A percentile compares a stretch with the other conserved stretches of the same genome.
These are phyloP conservation scores for Invenusta paracnida DNA, from an alignment of 2,888 invertebrate genomes.

Conservation along the genomic window DNA sequence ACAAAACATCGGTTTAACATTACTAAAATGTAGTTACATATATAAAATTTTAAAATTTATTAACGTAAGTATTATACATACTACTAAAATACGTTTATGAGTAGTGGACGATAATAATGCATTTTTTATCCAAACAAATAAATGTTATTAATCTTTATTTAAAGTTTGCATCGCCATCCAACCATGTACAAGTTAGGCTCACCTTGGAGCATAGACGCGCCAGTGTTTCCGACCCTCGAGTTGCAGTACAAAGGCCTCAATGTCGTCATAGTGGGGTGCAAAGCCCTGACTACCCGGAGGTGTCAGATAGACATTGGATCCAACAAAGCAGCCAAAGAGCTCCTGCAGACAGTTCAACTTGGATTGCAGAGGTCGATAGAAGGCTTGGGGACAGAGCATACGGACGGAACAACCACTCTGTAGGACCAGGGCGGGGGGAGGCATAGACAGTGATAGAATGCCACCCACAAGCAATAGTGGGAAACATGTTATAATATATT, in stretches of 20 bases:
- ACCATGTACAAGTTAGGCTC: background rate
- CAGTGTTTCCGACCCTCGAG: constrained; percentile 90
- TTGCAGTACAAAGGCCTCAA: constrained; percentile 93
- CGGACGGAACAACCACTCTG: constrained; percentile 81
- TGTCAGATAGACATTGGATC: constrained; percentile 87
- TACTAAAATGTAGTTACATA: too few relatives aligned
- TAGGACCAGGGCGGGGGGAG: too few relatives aligned
- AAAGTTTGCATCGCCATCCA: background rate
- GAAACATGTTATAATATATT: too few relatives aligned
- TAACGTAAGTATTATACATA: too few relatives aligned
- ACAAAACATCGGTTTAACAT: too few relatives aligned
- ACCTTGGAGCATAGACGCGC: constrained; percentile 77
- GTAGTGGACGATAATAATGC: too few relatives aligned
- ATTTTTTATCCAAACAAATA: too few relatives aligned
- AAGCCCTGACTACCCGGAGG: constrained; percentile 93
- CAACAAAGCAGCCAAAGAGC: constrained; percentile 84
- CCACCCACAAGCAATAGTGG: too few relatives aligned
- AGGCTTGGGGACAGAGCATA: constrained; percentile 82
- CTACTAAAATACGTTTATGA: too few relatives aligned
- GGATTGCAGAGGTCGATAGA: constrained; percentile 66
- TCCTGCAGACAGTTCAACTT: constrained; percentile 77
- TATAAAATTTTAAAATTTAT: too few relatives aligned
- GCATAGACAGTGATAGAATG: too few relatives aligned
- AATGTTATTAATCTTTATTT: too few relatives aligned
- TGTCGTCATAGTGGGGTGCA: constrained; percentile 97